A percentile compares a stretch with the other conserved stretches of the same genome.
These are phyloP conservation scores for Cottus gobio DNA, from an alignment of 2,113 vertebrate genomes.

Conservation along the genomic window DNA sequence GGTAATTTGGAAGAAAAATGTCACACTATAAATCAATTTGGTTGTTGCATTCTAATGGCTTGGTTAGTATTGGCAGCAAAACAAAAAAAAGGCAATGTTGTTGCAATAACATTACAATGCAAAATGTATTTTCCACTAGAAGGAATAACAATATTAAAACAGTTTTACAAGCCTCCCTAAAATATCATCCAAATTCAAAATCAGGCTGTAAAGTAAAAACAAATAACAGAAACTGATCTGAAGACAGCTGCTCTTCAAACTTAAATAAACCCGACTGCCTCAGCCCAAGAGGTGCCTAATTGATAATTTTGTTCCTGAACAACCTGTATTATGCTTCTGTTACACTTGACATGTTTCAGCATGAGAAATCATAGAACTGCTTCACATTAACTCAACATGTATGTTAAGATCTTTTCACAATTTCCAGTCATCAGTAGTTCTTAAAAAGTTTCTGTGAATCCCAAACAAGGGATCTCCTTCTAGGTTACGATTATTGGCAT, in stretches of 20 bases:
- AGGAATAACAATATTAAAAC: not conserved
- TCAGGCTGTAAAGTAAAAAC: not conserved
- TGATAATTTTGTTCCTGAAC: not conserved
- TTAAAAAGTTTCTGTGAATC: slow-evolving; percentile 16
- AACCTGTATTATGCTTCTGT: slow-evolving; percentile 7
- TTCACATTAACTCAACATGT: slow-evolving; percentile 52
- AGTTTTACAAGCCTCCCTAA: not conserved
- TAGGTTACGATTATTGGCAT: slow-evolving; percentile 19
- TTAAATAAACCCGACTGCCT: not conserved
- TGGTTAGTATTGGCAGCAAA: not conserved
- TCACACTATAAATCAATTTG: not conserved
- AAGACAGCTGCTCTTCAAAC: slow-evolving; percentile 3
- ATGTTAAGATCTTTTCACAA: slow-evolving; percentile 35
- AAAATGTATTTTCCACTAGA: slow-evolving; percentile 9
- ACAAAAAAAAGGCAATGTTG: not conserved
- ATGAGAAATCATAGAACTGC: slow-evolving; percentile 3
- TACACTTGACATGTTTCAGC: not conserved
- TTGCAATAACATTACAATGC: not conserved
- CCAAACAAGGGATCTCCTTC: not conserved
- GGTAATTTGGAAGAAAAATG: not conserved
- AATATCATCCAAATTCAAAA: slow-evolving; percentile 1
- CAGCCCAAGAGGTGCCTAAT: not conserved
- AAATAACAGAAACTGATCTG: not conserved
- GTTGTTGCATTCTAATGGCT: not conserved
- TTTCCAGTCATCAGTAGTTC: slow-evolving; percentile 66